A percentile compares a stretch with the other conserved stretches of the same genome.
Evolutionary conservation across 2,888 invertebrate species (phyloP).

Genomic region (Idaea dimidiata): DNA sequence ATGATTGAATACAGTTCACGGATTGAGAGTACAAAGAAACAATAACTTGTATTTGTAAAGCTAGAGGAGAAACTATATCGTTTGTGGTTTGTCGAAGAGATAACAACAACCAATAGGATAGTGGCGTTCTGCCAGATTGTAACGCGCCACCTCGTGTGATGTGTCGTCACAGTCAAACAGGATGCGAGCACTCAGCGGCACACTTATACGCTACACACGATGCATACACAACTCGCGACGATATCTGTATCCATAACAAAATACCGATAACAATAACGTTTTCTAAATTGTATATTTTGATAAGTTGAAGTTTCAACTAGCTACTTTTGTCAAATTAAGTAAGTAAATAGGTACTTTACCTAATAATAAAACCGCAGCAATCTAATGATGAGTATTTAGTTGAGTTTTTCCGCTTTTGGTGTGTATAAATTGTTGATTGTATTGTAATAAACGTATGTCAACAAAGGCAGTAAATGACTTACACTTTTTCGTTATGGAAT

Average conservation of each 20-base stretch:
- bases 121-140: slow-evolving; percentile 59
- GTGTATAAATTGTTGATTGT: no score
- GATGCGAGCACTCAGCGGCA: slow-evolving; percentile 67
- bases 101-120: slow-evolving; percentile 71
- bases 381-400: no score
- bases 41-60: slow-evolving; percentile 43
- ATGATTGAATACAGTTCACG: not conserved
- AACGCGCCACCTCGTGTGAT: slow-evolving; percentile 68
- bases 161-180: slow-evolving; percentile 71
- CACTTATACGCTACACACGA: slow-evolving; percentile 38
- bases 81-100: slow-evolving; percentile 58
- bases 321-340: no score
- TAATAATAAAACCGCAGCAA: no score
- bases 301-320: no score
- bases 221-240: slow-evolving; percentile 32
- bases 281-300: not conserved
- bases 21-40: slow-evolving; percentile 4
- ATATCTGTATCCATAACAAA: slow-evolving; percentile 40
- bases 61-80: slow-evolving; percentile 74
- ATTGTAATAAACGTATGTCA: not conserved
- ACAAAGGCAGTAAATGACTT: not conserved
- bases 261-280: slow-evolving; percentile 15
- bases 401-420: no score
- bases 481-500: not conserved
- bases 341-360: no score